phyloP scores from a whole-genome alignment of 2,888 invertebrate genomes.

The Muschampia plurimacula region DNA sequence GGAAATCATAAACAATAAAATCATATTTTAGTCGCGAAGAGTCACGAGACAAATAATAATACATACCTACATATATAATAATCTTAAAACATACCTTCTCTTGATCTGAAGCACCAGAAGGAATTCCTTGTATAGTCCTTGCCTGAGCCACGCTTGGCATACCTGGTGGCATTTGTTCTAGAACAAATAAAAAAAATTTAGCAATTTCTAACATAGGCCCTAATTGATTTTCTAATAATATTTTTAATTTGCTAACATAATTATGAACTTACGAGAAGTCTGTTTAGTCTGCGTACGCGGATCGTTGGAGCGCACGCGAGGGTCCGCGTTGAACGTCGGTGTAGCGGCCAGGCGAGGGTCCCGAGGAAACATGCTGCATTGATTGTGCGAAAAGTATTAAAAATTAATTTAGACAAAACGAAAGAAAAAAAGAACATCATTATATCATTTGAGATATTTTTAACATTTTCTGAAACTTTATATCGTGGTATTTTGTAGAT shows the following conservation, averaged over 20 bases:
- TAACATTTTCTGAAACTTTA: too few relatives aligned
- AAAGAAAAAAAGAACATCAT: not conserved
- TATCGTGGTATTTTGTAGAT: too few relatives aligned
- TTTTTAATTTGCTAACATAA: not conserved
- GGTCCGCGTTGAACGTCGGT: constrained; percentile 80
- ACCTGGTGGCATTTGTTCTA: constrained; percentile 75
- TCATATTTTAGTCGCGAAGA: too few relatives aligned
- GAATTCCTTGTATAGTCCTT: constrained; percentile 87
- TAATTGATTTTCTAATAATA: not conserved
- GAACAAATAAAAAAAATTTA: constrained; percentile 6
- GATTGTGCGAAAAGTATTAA: not conserved
- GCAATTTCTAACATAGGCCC: not conserved
- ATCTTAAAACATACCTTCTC: constrained; percentile 89
- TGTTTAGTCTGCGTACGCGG: constrained; percentile 86
- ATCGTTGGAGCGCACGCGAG: constrained; percentile 88
- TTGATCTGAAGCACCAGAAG: constrained; percentile 95
- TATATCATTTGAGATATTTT: too few relatives aligned
- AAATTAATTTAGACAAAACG: not conserved
- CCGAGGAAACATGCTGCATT: constrained; percentile 59
- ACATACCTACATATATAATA: too few relatives aligned
- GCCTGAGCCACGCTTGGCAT: constrained; percentile 82
- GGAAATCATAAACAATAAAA: too few relatives aligned
- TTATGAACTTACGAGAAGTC: constrained; percentile 63
- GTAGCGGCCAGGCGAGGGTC: constrained; percentile 75
- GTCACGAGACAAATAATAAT: too few relatives aligned